Evolutionary conservation across 2,797 vertebrate genomes (phyloP).

Genomic region (Sebastes trivittatus): DNA sequence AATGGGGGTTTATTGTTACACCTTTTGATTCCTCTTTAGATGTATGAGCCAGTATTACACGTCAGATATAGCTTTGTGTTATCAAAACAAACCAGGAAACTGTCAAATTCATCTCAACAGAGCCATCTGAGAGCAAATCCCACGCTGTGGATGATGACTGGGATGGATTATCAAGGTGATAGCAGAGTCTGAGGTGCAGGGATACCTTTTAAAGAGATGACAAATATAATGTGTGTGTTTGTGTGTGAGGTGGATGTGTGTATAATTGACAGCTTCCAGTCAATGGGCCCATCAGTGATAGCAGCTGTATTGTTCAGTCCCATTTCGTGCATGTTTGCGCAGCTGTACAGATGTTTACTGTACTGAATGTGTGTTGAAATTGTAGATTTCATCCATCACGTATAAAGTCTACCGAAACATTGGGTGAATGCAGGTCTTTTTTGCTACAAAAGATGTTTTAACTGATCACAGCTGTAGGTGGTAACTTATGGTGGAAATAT

Average conservation of each 20-base stretch:
- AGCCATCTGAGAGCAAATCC: slow-evolving; percentile 46
- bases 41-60: slow-evolving; percentile 45
- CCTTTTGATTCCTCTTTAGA: slow-evolving; percentile 54
- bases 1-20: slow-evolving; percentile 52
- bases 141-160: slow-evolving; percentile 34
- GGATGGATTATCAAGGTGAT: slow-evolving; percentile 44
- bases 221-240: slow-evolving; percentile 1
- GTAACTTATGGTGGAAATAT: neutral
- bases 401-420: neutral
- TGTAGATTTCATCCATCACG: neutral
- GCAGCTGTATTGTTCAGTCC: neutral
- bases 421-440: neutral
- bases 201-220: slow-evolving; percentile 13
- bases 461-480: neutral
- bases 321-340: slow-evolving; percentile 26
- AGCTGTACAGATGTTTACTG: slow-evolving; percentile 13
- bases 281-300: neutral
- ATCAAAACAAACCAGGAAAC: slow-evolving; percentile 58
- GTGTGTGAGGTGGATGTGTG: slow-evolving; percentile 1
- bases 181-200: slow-evolving; percentile 15
- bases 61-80: slow-evolving; percentile 48
- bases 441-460: neutral
- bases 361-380: slow-evolving; percentile 13
- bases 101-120: slow-evolving; percentile 49
- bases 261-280: slow-evolving; percentile 5